Evolutionary conservation across 64 coral and sea anemone species (phyloP).

Genomic region (Porites lutea): DNA sequence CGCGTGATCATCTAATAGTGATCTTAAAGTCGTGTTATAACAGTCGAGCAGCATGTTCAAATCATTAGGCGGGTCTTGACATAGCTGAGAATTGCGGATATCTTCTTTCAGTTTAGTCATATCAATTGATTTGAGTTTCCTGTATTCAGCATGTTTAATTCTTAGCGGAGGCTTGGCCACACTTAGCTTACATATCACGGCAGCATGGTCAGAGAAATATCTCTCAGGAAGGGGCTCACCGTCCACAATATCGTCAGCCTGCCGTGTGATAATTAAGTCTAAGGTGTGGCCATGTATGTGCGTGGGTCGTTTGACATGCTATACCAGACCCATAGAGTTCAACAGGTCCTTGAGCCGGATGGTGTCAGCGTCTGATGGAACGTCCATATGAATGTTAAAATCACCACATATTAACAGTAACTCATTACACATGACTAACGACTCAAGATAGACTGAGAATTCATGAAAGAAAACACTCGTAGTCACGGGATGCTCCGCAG

Average conservation of each 20-base stretch:
- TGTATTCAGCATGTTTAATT: not conserved
- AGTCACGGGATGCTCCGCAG: slow-evolving; percentile 36
- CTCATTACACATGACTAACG: not conserved
- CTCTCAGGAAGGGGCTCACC: not conserved
- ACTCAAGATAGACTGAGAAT: slow-evolving; percentile 51
- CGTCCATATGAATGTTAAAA: slow-evolving; percentile 12
- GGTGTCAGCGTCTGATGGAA: not conserved
- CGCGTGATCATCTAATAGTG: slow-evolving; percentile 12
- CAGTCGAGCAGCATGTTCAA: not conserved
- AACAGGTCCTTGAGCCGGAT: not conserved
- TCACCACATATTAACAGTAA: too few species aligned
- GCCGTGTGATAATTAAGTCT: not conserved
- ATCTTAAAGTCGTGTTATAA: not conserved
- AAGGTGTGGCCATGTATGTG: not conserved
- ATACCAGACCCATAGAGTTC: not conserved
- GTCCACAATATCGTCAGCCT: not conserved
- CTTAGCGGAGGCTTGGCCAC: not conserved
- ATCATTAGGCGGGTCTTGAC: not conserved
- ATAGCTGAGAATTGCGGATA: not conserved
- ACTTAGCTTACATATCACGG: not conserved
- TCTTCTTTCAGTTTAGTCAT: not conserved
- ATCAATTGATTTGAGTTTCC: slow-evolving; percentile 15
- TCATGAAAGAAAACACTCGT: slow-evolving; percentile 17
- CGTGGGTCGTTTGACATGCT: not conserved
- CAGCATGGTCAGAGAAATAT: slow-evolving; percentile 30